Evolutionary conservation across 2,113 vertebrate genomes (phyloP), one percentile per base, ranked within the genome.

Genomic region (Xiphias gladius): DNA sequence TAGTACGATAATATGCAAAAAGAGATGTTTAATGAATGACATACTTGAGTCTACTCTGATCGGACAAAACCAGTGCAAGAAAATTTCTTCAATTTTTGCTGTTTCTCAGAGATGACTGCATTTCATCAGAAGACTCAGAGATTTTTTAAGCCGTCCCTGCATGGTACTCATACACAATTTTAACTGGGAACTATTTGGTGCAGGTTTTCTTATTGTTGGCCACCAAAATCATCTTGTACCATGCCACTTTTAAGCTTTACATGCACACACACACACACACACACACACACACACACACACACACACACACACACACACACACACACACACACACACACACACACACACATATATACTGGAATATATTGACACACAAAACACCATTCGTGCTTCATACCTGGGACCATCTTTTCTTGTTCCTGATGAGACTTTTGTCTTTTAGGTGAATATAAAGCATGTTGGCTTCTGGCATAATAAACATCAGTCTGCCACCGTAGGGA

Each of bases 341-440:
- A n/a, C n/a, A n/a, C n/a, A n/a, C n/a, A n/a, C n/a, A n/a, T n/a
- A 64, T 20, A 17, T 10, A 64, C 3, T 52, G 22, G 30, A 37
- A 66, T 32, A 52, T 26, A 16, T 11, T 73, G 3, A 66, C 20
- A 72, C 28, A 48, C 9, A 72, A 50, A 58, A 24, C 20, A 46
- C 13, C 26, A 28, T 19, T 6, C 24, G 5, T 41, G 5, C n/a
- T 10, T 1, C 46, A 30, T 83, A 96, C 96, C 94, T 96, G 96
- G 28, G 96, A 96, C 96, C 96, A 96, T 85, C 96, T 90, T 80
- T 96, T 96, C 86, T 96, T 96, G 90, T 96, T 94, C 71, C 95
- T 90, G 80, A 96, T 96, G 50, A 85, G 88, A 9, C 0, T 0
- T 76, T 96, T 96, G 85, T 96, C 95, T 85, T 96, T 96, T 0